phyloP scores from a whole-genome alignment of 1,140 invertebrate species.

The Physella acuta region DNA sequence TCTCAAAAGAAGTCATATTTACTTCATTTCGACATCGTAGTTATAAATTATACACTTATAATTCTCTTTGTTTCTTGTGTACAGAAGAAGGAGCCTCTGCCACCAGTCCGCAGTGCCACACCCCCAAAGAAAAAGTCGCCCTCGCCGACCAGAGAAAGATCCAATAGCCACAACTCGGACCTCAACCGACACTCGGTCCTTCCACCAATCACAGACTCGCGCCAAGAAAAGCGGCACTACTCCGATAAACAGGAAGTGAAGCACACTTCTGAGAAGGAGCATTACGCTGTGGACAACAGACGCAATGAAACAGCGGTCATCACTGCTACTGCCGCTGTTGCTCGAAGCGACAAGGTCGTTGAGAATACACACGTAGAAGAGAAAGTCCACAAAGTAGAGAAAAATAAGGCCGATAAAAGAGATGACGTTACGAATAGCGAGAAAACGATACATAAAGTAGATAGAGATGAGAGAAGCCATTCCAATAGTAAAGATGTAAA shows the following conservation, averaged over 20 bases:
- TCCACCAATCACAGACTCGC: not conserved
- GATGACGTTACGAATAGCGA: too few species aligned
- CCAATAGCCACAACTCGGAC: not conserved
- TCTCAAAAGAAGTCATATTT: too few species aligned
- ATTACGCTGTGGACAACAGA: not conserved
- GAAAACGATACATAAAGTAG: too few species aligned
- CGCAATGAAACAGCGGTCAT: not conserved
- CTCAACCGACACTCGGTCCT: conserved; percentile 4
- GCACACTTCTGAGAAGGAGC: not conserved
- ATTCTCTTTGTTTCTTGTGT: not conserved
- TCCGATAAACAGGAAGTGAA: not conserved
- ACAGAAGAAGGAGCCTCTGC: not conserved
- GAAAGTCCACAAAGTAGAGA: not conserved
- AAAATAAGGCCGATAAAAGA: not conserved
- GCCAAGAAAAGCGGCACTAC: not conserved
- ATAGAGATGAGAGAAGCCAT: not conserved
- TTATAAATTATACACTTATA: not conserved
- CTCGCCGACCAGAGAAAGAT: not conserved
- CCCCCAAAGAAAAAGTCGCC: conserved; percentile 8
- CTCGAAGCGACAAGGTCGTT: not conserved
- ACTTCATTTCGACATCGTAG: not conserved
- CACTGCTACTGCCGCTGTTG: not conserved
- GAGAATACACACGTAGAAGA: not conserved
- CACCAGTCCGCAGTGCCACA: conserved; percentile 10
- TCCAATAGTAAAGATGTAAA: too few species aligned